Evolutionary conservation across 2,888 invertebrate genomes (phyloP).

Genomic region (Drosophila kuntzei): DNA sequence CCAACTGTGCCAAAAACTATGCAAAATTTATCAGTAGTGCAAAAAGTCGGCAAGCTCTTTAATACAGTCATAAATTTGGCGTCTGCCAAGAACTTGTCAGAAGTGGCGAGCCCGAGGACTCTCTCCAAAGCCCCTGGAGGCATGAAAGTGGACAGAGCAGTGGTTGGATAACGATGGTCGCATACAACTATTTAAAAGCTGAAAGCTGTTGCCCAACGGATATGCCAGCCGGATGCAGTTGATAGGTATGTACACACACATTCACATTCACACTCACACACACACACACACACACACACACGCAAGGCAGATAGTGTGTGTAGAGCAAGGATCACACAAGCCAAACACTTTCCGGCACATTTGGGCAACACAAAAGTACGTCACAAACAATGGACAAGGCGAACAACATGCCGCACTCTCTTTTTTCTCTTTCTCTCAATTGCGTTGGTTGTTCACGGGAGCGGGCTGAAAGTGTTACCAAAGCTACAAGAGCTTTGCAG

Average conservation of each 20-base stretch:
- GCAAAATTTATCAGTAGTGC: constrained; percentile 61
- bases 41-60: constrained; percentile 64
- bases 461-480: constrained; percentile 57
- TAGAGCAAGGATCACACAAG: constrained; percentile 42
- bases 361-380: constrained; percentile 68
- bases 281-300: constrained; percentile 13
- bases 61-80: constrained; percentile 81
- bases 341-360: constrained; percentile 72
- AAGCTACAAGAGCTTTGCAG: constrained; percentile 67
- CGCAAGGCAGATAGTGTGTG: not conserved
- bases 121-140: not conserved
- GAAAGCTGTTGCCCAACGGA: constrained; percentile 74
- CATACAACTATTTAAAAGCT: constrained; percentile 79
- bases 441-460: not conserved
- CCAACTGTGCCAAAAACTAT: constrained; percentile 63
- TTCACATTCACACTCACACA: not conserved
- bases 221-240: constrained; percentile 73
- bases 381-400: constrained; percentile 67
- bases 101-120: constrained; percentile 37
- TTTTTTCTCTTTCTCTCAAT: not conserved
- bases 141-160: not conserved
- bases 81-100: constrained; percentile 62
- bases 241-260: constrained; percentile 60
- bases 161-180: constrained; percentile 25
- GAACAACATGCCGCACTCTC: constrained; percentile 18